Base-by-base conservation (phyloP, 2,797 vertebrate species). In the Crocodylus rhombifer region DNA sequence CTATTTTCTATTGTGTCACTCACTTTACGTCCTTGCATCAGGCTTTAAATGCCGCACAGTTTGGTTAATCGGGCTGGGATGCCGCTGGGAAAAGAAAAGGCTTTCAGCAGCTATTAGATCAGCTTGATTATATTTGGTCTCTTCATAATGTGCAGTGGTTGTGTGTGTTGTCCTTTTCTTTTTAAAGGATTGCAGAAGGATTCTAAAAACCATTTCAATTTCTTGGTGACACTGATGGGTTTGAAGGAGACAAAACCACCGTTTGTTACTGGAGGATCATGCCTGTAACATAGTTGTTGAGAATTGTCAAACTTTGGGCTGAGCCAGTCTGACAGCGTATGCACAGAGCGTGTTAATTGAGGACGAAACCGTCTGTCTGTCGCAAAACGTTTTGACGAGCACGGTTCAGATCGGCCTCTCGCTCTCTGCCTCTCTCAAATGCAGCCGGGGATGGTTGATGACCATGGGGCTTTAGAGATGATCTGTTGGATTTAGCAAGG, bases 371-470 rank as follows among this genome's bases (percentile, higher is more conserved):
- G 56, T 17, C 18, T 21, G 1, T 16, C 23, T 58, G 13, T 23
- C 65, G 25, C 61, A 21, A 7, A 69, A 18, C 77, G 6, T 58
- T 91, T 76, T 82, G 77, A 71, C 4, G 26, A 55, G 13, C 12
- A 12, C 14, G 21, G 5, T 5, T 33, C 7, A 14, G 28, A 3
- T 21, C 63, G 21, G n/a, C 18, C 17, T 85, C 33, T 56, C 5
- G 17, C 73, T 64, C 28, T 69, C 9, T 5, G 20, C 33, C 26
- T 3, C 21, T 76, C 89, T 90, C 36, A 80, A 86, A 75, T 64
- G 10, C n/a, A 26, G 1, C 63, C 14, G 21, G 25, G 36, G 61
- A 2, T 6, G 60, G 0, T 0, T 0, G 25, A 0, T 6, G 11
- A 30, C 28, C 60, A 42, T 28, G n/a, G 42, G 23, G 55, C 20